These are phyloP conservation scores for Cyaniris semiargus DNA, from an alignment of 2,888 invertebrate species.

Conservation along the genomic window DNA sequence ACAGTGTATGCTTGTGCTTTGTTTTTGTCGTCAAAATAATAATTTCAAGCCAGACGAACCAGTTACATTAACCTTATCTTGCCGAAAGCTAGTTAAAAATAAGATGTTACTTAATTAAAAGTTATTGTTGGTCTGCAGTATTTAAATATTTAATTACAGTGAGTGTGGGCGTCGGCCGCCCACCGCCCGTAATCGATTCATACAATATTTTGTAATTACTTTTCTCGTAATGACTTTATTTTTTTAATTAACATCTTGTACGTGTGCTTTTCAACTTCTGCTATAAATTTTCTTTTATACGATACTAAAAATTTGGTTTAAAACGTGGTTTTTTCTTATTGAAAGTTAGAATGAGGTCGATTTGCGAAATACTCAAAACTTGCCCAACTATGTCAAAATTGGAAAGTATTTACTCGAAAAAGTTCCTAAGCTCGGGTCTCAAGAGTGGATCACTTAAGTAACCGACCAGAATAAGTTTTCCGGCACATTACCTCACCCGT, in stretches of 20 bases:
- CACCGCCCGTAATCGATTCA: constrained; percentile 5
- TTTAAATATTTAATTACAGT: constrained; percentile 28
- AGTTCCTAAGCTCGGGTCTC: constrained; percentile 30
- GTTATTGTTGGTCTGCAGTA: neutral
- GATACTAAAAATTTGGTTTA: neutral
- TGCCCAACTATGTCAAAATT: constrained; percentile 4
- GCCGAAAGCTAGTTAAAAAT: neutral
- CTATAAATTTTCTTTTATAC: too few relatives aligned
- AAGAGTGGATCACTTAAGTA: constrained; percentile 43
- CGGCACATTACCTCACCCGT: constrained; percentile 55
- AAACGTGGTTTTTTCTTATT: neutral
- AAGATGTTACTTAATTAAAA: constrained; percentile 12
- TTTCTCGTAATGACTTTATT: constrained; percentile 21
- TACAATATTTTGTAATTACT: neutral
- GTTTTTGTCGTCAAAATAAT: neutral
- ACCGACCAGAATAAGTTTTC: constrained; percentile 49
- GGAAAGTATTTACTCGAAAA: neutral
- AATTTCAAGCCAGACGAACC: neutral
- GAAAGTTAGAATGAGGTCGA: neutral
- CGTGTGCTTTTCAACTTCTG: too few relatives aligned
- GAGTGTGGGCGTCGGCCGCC: constrained; percentile 18
- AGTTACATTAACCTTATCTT: neutral
- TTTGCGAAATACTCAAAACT: neutral
- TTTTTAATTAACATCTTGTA: neutral
- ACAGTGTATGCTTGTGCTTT: neutral